Percentiles rank a stretch among this genome's conserved stretches.
phyloP scores from a whole-genome alignment of 2,888 invertebrate species.

The Cataglyphis rosenhaueri region DNA sequence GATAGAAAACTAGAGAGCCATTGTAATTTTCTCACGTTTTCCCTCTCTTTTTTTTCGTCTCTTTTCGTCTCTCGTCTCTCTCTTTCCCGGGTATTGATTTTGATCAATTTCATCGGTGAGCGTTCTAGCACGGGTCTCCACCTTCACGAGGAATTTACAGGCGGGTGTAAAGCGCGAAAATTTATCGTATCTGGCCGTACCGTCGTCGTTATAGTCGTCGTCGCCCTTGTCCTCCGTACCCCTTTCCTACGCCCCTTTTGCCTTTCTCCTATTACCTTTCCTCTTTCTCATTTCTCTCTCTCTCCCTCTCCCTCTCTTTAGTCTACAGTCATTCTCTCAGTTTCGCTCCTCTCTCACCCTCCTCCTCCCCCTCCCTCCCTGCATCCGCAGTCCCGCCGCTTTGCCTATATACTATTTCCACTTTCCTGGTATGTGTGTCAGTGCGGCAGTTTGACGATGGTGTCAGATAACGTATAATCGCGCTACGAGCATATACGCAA shows the following conservation, averaged over 20 bases:
- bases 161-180: conserved; percentile 41
- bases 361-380: background rate
- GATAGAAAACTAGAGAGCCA: background rate
- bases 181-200: conserved; percentile 46
- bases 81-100: conserved; percentile 27
- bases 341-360: conserved; percentile 17
- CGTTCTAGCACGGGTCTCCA: conserved; percentile 22
- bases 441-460: conserved; percentile 44
- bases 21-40: conserved; percentile 33
- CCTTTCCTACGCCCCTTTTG: conserved; percentile 37
- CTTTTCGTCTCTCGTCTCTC: background rate
- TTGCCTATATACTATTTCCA: conserved; percentile 57
- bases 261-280: conserved; percentile 28
- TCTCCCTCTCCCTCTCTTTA: background rate
- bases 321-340: conserved; percentile 6
- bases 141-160: conserved; percentile 35
- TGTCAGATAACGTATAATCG: conserved; percentile 45
- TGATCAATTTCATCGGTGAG: conserved; percentile 40
- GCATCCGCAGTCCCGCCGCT: background rate
- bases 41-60: conserved; percentile 8
- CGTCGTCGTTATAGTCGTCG: conserved; percentile 29
- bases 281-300: background rate
- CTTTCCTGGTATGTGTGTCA: conserved; percentile 51
- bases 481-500: background rate
- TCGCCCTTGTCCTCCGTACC: conserved; percentile 38